phyloP scores from a whole-genome alignment of 1,140 invertebrate genomes.

The Frieseomelitta varia region DNA sequence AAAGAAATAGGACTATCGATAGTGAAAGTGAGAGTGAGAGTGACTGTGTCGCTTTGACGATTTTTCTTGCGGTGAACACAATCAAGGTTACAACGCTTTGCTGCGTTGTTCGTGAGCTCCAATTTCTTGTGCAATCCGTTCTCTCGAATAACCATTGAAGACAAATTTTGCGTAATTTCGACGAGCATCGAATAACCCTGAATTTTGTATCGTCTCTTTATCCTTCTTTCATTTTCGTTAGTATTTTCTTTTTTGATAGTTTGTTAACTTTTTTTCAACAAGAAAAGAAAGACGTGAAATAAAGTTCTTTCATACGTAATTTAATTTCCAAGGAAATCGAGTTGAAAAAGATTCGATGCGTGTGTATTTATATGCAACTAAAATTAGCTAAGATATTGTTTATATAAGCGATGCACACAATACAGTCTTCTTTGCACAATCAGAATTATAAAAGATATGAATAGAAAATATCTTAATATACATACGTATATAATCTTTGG shows the following conservation, averaged over 20 bases:
- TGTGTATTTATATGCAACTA: background rate
- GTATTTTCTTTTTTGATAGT: too few relatives aligned
- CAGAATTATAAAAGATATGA: too few relatives aligned
- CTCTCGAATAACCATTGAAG: background rate
- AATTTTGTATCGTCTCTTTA: background rate
- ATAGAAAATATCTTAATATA: background rate
- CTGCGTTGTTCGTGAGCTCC: constrained; percentile 39
- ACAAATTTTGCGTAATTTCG: constrained; percentile 31
- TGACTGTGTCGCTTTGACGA: constrained; percentile 55
- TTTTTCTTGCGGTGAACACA: constrained; percentile 64
- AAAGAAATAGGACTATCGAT: constrained; percentile 42
- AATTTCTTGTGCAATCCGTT: constrained; percentile 55
- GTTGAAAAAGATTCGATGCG: background rate
- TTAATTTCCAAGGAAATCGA: background rate
- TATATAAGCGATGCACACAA: background rate
- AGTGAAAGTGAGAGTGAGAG: constrained; percentile 52
- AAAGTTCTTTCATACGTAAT: background rate
- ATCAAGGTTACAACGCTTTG: constrained; percentile 64
- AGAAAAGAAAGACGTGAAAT: background rate
- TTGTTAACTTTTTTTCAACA: too few relatives aligned
- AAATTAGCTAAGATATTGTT: background rate
- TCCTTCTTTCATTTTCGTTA: background rate
- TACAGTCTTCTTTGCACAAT: background rate
- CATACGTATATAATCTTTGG: too few relatives aligned
- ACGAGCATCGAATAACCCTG: constrained; percentile 5